A percentile compares a stretch with the other conserved stretches of the same genome.
Conservation (phyloP, 2,113 vertebrate genomes). For the Xiphorhynchus elegans region DNA sequence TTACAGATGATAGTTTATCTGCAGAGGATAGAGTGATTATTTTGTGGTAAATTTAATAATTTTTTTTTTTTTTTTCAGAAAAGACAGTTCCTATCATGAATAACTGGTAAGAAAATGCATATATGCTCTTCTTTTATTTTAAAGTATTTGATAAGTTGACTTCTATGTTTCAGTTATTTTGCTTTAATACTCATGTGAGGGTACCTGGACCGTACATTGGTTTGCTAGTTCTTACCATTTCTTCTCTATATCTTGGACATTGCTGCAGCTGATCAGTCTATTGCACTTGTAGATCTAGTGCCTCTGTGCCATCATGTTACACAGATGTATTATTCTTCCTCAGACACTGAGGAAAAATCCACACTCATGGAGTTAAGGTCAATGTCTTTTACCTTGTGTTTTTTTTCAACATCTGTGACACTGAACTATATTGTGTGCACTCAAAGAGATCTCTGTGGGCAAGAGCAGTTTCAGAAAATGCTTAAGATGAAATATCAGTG, state of each 20-base stretch:
- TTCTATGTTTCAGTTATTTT: background rate
- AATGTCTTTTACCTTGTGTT: background rate
- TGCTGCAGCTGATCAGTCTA: background rate
- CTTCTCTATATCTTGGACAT: background rate
- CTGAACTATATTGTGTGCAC: background rate
- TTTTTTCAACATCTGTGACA: background rate
- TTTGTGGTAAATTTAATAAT: background rate
- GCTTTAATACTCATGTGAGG: background rate
- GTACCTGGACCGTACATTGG: background rate
- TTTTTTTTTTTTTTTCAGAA: background rate
- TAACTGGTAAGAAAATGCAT: background rate
- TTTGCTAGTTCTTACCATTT: background rate
- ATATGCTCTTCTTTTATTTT: background rate
- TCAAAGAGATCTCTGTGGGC: background rate
- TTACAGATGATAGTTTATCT: background rate
- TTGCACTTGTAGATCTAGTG: background rate
- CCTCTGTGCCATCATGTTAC: background rate
- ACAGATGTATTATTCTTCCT: background rate
- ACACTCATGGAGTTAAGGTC: background rate
- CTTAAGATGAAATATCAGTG: background rate
- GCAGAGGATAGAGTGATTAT: background rate
- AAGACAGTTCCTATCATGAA: background rate
- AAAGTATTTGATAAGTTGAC: background rate
- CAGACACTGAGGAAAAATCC: background rate
- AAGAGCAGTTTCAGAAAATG: background rate